Percentiles rank a stretch among this genome's conserved stretches.
Conservation (phyloP, 2,888 invertebrate genomes). For the Sminthurides aquaticus region DNA sequence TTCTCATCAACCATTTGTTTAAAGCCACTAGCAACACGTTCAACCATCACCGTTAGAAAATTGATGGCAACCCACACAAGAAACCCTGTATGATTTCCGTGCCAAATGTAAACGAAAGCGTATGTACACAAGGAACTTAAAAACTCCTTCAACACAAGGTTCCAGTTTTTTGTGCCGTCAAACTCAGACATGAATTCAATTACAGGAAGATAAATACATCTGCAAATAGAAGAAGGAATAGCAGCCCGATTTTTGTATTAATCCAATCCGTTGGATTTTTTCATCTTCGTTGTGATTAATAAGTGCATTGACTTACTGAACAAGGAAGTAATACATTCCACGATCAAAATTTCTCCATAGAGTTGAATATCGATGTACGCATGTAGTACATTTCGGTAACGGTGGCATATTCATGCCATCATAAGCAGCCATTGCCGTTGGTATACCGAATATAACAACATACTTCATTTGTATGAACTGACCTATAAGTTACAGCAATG, state of each 20-base stretch:
- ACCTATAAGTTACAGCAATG: no score
- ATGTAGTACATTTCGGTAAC: constrained; percentile 78
- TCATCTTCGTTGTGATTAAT: neutral
- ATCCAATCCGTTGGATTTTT: no score
- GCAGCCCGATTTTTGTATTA: no score
- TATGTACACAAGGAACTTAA: constrained; percentile 69
- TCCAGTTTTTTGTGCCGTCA: neutral
- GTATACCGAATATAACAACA: constrained; percentile 76
- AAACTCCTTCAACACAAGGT: constrained; percentile 52
- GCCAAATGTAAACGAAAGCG: constrained; percentile 81
- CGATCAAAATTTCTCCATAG: constrained; percentile 97
- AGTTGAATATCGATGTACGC: constrained; percentile 85
- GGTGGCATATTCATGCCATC: constrained; percentile 60
- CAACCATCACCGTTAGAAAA: constrained; percentile 67
- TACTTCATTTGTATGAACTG: constrained; percentile 85
- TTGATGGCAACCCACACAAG: constrained; percentile 83
- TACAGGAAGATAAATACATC: constrained; percentile 72
- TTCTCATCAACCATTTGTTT: constrained; percentile 32
- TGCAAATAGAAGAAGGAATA: constrained; percentile 50
- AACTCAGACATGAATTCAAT: constrained; percentile 46
- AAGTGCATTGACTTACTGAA: constrained; percentile 54
- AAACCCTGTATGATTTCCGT: constrained; percentile 69
- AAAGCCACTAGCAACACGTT: constrained; percentile 52
- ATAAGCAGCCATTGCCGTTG: constrained; percentile 61
- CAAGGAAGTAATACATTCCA: constrained; percentile 82